phyloP scores from a whole-genome alignment of 2,797 vertebrate species.

The Enteromius unitaeniatus region DNA sequence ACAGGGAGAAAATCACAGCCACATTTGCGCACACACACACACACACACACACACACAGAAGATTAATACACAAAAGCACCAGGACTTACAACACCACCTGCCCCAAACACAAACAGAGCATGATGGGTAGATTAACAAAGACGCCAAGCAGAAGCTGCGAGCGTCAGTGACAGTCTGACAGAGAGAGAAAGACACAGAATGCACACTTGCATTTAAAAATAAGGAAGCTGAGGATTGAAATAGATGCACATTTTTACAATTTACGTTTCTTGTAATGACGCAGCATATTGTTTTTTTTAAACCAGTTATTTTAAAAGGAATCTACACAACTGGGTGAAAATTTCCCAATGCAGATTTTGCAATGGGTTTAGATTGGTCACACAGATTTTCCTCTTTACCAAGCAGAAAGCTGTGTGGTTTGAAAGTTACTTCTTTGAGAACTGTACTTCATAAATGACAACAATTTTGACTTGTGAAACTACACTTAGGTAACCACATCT shows the following conservation, averaged over 20 bases:
- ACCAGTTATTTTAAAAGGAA: not conserved
- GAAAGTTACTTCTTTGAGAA: not conserved
- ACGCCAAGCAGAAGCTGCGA: conserved; percentile 55
- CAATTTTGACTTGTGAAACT: not conserved
- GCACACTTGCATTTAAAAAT: not conserved
- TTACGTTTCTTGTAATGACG: not conserved
- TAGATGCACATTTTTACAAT: not conserved
- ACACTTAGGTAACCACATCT: not conserved
- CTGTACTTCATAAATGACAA: not conserved
- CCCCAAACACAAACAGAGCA: conserved; percentile 69
- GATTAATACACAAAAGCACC: conserved; percentile 45
- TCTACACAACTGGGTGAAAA: not conserved
- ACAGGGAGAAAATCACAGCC: conserved; percentile 16
- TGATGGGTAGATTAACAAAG: conserved; percentile 64
- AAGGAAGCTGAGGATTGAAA: not conserved
- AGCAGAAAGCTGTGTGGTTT: not conserved
- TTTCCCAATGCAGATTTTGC: not conserved
- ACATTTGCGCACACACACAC: conserved; percentile 61
- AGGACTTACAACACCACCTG: conserved; percentile 73
- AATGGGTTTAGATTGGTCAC: not conserved
- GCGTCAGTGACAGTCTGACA: not conserved
- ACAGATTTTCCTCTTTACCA: not conserved
- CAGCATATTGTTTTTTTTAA: not conserved
- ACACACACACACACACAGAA: conserved; percentile 60
- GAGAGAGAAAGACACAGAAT: not conserved